Percentiles rank a stretch among this genome's conserved stretches.
These are phyloP conservation scores for Agrypnia vestita DNA, from an alignment of 1,140 invertebrate species.

Conservation along the genomic window DNA sequence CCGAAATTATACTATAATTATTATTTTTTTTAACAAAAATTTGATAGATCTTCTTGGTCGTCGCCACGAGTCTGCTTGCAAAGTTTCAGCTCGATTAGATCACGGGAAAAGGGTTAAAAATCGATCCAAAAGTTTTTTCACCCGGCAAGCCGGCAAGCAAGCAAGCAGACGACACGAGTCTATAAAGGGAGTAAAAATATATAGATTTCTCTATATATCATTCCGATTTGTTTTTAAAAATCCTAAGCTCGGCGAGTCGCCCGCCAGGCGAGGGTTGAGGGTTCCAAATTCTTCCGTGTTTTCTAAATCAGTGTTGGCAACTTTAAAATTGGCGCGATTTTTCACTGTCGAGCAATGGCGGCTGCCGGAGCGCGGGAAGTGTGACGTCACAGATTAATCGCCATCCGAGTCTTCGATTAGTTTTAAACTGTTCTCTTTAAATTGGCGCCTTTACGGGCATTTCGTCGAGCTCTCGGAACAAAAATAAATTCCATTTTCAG, in stretches of 20 bases:
- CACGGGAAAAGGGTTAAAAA: background rate
- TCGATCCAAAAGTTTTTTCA: background rate
- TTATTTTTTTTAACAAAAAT: too few relatives aligned
- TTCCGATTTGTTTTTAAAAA: too few relatives aligned
- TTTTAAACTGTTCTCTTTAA: conserved; percentile 43
- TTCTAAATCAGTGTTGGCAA: conserved; percentile 55
- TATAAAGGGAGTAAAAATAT: background rate
- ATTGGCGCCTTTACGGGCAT: conserved; percentile 1
- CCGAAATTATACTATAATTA: too few relatives aligned
- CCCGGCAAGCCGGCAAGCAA: too few relatives aligned
- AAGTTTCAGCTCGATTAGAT: background rate
- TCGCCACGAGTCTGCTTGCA: too few relatives aligned
- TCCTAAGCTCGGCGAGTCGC: background rate
- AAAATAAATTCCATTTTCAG: background rate
- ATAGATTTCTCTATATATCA: background rate
- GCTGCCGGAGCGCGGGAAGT: conserved; percentile 24
- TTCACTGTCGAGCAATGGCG: conserved; percentile 54
- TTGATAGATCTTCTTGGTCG: too few relatives aligned
- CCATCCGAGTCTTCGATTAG: conserved; percentile 43
- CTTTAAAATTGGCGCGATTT: conserved; percentile 60
- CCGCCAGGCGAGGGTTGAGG: background rate
- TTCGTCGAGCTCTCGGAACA: background rate
- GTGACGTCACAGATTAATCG: conserved; percentile 44
- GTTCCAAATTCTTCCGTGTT: conserved; percentile 51
- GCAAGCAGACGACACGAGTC: too few relatives aligned